Base-by-base conservation (phyloP, 1,140 invertebrate genomes). In the Cotesia chilonis region DNA sequence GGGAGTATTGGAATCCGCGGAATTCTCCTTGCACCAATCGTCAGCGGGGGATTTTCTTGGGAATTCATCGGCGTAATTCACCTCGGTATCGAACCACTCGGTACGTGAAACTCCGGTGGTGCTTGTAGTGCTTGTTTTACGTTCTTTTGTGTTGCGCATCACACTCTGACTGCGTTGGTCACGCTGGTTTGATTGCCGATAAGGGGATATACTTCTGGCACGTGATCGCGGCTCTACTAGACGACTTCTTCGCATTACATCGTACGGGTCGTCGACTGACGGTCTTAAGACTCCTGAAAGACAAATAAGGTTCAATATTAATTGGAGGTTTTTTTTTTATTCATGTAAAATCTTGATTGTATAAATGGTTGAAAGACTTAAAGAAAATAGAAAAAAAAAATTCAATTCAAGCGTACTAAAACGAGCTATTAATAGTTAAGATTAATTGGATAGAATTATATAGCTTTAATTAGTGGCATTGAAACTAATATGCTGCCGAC, bases 231-330 rank as follows among this genome's bases (percentile, higher is more conserved):
- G 91, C 17, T 92, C 90, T 54, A 90, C 86, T 72, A 95, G 80
- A 75, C 93, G 89, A 74, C 90, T 93, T 68, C 92, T 87, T 78
- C 94, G 88, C 91, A 95, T 93, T 70, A 93, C 87, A 84, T 94
- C 93, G 84, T 94, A 95, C 0, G 93, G 93, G 85, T 94, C 93
- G 74, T 87, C 84, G 17, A 75, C 77, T 47, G 81, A 76, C 38
- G 84, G 67, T 28, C 80, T 82, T 66, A 87, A 76, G 66, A 87
- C 80, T 60, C 86, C 85, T 86, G 65, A 5, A 37, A 59, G 14
- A 76, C 7, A 66, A 4, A 28, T 28, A 28, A 28, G 1, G 28
- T 28, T 28, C 28, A 28, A 28, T 28, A 28, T 28, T 28, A 28
- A 28, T 28, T 28, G 28, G 2, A 28, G 2, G 28, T 28, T 28